phyloP scores from a whole-genome alignment of 2,113 vertebrate species.

The Gambusia holbrooki region DNA sequence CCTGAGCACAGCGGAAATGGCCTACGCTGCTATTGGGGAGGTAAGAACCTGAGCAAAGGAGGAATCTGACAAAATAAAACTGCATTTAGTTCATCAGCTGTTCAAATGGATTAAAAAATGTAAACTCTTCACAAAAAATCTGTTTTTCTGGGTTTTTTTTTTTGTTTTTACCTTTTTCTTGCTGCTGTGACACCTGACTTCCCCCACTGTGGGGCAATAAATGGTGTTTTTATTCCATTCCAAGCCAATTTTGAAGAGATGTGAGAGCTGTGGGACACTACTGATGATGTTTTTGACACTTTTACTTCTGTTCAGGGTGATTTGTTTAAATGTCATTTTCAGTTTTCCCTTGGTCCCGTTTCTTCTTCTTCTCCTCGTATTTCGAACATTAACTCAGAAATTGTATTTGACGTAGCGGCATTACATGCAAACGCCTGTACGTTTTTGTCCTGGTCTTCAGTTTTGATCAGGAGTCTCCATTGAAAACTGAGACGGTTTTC shows the following conservation, averaged over 20 bases:
- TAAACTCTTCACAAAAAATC: too few species aligned
- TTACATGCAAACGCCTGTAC: not conserved
- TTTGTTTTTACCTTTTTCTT: too few species aligned
- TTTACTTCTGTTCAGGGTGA: too few species aligned
- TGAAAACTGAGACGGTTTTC: not conserved
- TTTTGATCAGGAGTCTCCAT: not conserved
- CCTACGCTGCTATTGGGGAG: slow-evolving; percentile 92
- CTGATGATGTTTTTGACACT: too few species aligned
- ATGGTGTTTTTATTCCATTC: too few species aligned
- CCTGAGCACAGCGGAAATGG: slow-evolving; percentile 90
- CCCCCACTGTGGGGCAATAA: too few species aligned
- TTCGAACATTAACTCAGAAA: not conserved
- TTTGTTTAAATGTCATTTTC: not conserved
- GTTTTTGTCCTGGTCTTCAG: not conserved
- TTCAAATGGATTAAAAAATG: too few species aligned
- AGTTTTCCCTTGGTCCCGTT: not conserved
- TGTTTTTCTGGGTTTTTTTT: too few species aligned
- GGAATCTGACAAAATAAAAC: not conserved
- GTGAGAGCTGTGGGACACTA: too few species aligned
- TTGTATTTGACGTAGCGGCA: not conserved
- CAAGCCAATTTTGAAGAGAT: too few species aligned
- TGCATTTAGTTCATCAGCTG: too few species aligned
- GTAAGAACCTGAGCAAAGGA: slow-evolving; percentile 70
- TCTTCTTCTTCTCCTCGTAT: not conserved
- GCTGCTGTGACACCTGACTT: too few species aligned